Evolutionary conservation across 2,888 invertebrate genomes (phyloP), one percentile per base, ranked within the genome.

Genomic region (Phorcus lineatus): DNA sequence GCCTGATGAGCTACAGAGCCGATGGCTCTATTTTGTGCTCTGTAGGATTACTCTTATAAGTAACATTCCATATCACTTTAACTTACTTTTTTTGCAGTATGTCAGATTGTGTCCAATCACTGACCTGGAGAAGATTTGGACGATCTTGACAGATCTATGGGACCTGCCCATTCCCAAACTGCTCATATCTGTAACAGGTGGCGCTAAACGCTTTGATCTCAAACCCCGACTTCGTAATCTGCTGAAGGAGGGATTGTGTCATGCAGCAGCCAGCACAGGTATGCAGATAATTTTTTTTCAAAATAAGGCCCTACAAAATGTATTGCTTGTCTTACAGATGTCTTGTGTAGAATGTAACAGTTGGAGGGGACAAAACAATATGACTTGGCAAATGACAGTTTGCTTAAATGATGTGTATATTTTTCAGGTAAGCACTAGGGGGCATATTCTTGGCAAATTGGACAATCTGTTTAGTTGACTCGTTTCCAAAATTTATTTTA

Each of bases 171-270:
- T 87, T 7, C 93, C 93, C 0, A 91, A 91, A 78, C 86, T 93
- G 9, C 86, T 93, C 47, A 91, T 93, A 55, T 93, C 93, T 9
- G 92, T 93, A 40, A 93, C 92, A 17, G 93, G 93, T 17, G 93
- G 93, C 1, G 93, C 93, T 16, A 92, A 92, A 82, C 86, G 89
- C 24, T 93, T 93, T 87, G 89, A 89, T 53, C 83, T 93, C 81
- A 92, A 91, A 79, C 86, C 86, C 4, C 82, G 90, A 75, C 87
- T 92, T 17, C 84, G 85, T 66, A 79, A 82, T 13, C 85, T 89
- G 11, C 90, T 92, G 76, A 91, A 91, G 77, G 86, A 89, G 74
- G 93, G 93, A 19, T 88, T 93, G 17, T 90, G 93, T 40, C 90
- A 91, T 81, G 92, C 92, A 52, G 92, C 93, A 6, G 89, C 90